Conservation (phyloP, 2,113 vertebrate genomes). For the Oryzias curvinotus region DNA sequence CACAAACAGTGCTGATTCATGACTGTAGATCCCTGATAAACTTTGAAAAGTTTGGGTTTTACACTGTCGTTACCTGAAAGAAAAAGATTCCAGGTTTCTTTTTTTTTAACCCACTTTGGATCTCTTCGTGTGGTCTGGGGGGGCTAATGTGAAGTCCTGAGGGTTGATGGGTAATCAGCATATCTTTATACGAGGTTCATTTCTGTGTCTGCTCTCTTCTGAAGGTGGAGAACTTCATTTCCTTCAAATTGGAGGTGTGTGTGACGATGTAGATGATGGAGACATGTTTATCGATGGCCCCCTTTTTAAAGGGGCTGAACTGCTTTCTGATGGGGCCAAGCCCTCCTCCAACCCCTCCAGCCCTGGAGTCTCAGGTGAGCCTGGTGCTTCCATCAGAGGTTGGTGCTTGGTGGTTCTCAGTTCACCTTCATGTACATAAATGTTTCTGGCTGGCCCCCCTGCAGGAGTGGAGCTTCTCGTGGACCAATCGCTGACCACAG, state of each 20-base stretch:
- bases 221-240: slow-evolving; percentile 99
- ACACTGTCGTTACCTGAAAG: too few species aligned
- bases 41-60: too few species aligned
- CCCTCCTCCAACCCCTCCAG: slow-evolving; percentile 95
- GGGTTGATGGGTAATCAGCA: too few species aligned
- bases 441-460: neutral
- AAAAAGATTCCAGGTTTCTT: too few species aligned
- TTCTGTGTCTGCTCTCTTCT: slow-evolving; percentile 22
- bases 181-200: too few species aligned
- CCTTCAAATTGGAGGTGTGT: slow-evolving; percentile 99
- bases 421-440: neutral
- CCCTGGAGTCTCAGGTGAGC: slow-evolving; percentile 92
- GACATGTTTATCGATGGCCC: slow-evolving; percentile 98
- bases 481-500: slow-evolving; percentile 89
- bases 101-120: too few species aligned
- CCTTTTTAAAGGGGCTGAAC: slow-evolving; percentile 90
- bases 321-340: slow-evolving; percentile 90
- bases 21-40: too few species aligned
- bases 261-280: slow-evolving; percentile 94
- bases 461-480: slow-evolving; percentile 94
- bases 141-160: too few species aligned
- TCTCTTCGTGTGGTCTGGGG: too few species aligned
- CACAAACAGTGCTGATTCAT: too few species aligned
- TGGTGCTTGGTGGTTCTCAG: neutral
- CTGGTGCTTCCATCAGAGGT: too few species aligned